Evolutionary conservation across 2,888 invertebrate genomes (phyloP), one percentile per base, ranked within the genome.

Genomic region (Abrostola tripartita): DNA sequence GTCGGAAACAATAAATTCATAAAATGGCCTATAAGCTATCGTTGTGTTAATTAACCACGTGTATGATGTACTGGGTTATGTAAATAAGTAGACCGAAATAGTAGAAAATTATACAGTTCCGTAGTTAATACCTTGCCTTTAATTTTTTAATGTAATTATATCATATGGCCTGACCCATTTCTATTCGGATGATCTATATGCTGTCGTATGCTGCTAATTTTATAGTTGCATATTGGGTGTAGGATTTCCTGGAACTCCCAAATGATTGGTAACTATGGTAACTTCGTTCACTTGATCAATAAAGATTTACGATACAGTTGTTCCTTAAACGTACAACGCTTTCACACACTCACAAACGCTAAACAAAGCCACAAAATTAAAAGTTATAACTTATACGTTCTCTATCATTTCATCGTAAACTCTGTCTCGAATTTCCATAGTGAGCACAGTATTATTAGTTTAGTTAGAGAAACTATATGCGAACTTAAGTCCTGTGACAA

Each of bases 1-100:
- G 81, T 85, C 83, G 87, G 88, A 87, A 85, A 84, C 82, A 76
- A 84, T 86, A 84, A 84, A 85, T 85, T 81, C 61, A 59, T 77
- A 75, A 79, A 81, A 81, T 66, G 60, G 60, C 58, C 69, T 59
- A 61, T 72, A 74, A 75, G 58, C 64, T 68, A 68, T 68, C 59
- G 64, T 78, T 80, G 53, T 66, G 59, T 56, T 74, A 73, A 81
- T 78, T 65, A 78, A 75, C 69, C 77, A 78, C 72, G 65, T 74
- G 74, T 70, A 37, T 70, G 52, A 68, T 59, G 52, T 56, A 68
- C 55, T 58, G 36, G 35, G 36, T 52, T 72, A 68, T 65, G 65
- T 66, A 61, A 63, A 65, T 66, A 61, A 59, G 7, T 54, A 61
- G 38, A 47, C 36, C 47, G 44, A 56, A 61, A 44, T 63, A 42